These are phyloP conservation scores for Galeruca laticollis DNA, from an alignment of 2,888 invertebrate species.

Conservation along the genomic window DNA sequence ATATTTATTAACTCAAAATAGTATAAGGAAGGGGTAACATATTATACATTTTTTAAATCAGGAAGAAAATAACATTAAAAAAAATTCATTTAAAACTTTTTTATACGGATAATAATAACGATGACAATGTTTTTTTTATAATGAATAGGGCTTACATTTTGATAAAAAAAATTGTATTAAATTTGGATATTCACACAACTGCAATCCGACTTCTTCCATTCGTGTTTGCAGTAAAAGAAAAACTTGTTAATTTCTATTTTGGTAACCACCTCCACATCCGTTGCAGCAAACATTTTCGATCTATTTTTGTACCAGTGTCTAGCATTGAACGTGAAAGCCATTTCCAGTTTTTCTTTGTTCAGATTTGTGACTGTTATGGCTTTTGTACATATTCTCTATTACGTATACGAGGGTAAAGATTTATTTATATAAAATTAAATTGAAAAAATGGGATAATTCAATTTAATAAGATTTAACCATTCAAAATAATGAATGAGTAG, in stretches of 20 bases:
- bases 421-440: background rate
- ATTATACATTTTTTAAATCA: too few relatives aligned
- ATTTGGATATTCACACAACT: background rate
- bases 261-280: conserved; percentile 56
- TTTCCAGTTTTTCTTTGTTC: conserved; percentile 46
- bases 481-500: too few relatives aligned
- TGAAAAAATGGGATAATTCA: too few relatives aligned
- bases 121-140: too few relatives aligned
- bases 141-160: too few relatives aligned
- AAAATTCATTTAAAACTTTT: too few relatives aligned
- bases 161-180: background rate
- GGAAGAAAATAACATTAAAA: too few relatives aligned
- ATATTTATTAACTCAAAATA: too few relatives aligned
- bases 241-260: conserved; percentile 50
- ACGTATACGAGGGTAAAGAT: background rate
- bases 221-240: conserved; percentile 24
- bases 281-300: conserved; percentile 42
- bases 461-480: too few relatives aligned
- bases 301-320: conserved; percentile 49
- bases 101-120: too few relatives aligned
- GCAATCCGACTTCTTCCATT: background rate
- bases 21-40: too few relatives aligned
- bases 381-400: background rate
- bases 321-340: conserved; percentile 47
- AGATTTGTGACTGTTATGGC: conserved; percentile 29